A percentile compares a stretch with the other conserved stretches of the same genome.
phyloP scores from a whole-genome alignment of 2,888 invertebrate species.

The Phortica magna region DNA sequence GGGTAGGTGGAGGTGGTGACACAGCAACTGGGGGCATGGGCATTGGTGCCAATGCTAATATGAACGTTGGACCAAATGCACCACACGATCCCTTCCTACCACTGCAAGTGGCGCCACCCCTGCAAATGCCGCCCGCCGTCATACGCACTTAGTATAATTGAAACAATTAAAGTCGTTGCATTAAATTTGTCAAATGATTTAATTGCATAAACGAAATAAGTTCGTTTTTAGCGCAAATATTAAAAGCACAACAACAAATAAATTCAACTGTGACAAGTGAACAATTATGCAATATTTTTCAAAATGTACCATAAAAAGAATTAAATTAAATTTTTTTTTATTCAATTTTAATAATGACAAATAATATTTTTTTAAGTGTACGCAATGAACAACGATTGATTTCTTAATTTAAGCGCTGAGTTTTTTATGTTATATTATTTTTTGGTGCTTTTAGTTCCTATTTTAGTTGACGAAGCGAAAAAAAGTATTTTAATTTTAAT shows the following conservation, averaged over 20 bases:
- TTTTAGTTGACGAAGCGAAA: constrained; percentile 41
- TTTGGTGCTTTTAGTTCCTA: constrained; percentile 73
- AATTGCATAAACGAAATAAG: background rate
- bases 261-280: constrained; percentile 56
- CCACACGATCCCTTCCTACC: constrained; percentile 48
- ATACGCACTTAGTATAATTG: constrained; percentile 54
- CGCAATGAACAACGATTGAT: constrained; percentile 34
- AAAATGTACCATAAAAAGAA: background rate
- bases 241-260: background rate
- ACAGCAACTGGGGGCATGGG: constrained; percentile 32
- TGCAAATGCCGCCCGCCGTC: constrained; percentile 52
- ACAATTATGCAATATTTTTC: constrained; percentile 64
- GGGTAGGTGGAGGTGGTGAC: constrained; percentile 18
- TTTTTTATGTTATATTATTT: constrained; percentile 39
- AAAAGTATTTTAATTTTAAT: constrained; percentile 42
- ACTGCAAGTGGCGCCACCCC: constrained; percentile 49
- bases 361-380: constrained; percentile 35
- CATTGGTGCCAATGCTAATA: constrained; percentile 39
- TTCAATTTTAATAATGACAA: constrained; percentile 48
- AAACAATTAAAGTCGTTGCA: background rate
- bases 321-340: constrained; percentile 23
- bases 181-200: background rate
- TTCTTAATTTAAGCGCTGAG: constrained; percentile 17
- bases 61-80: constrained; percentile 1
- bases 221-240: background rate